Conservation (phyloP, 2,113 vertebrate species). For the Coptodon bakossiorum region DNA sequence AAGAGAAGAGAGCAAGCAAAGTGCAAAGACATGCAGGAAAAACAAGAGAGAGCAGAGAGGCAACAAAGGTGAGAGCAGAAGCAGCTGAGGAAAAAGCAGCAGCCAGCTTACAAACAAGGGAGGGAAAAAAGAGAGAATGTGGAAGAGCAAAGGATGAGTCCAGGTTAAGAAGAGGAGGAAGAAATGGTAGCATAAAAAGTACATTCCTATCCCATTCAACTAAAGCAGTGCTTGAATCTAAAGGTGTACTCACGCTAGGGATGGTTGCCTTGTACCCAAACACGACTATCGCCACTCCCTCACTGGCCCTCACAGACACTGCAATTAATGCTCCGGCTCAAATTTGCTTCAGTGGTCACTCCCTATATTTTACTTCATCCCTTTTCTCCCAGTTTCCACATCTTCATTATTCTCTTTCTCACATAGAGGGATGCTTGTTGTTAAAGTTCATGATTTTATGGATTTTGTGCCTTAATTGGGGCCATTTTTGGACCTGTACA, state of each 20-base stretch:
- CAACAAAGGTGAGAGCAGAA: neutral
- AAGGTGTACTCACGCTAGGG: neutral
- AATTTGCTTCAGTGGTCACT: neutral
- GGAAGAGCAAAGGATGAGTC: neutral
- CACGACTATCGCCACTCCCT: accelerated
- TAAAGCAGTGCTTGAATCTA: neutral
- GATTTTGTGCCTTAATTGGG: neutral
- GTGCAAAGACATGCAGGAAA: neutral
- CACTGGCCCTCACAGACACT: neutral
- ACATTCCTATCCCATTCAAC: accelerated
- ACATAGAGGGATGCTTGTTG: neutral
- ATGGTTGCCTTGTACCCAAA: neutral
- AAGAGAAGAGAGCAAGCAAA: neutral
- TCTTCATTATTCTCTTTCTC: neutral
- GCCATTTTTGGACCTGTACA: neutral
- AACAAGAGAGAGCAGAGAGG: neutral
- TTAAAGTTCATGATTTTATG: neutral
- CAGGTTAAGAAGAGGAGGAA: neutral
- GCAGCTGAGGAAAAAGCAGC: neutral
- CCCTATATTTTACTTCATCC: neutral
- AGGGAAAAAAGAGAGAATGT: neutral
- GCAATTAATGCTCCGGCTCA: neutral
- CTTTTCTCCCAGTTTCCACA: neutral
- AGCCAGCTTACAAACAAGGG: neutral
- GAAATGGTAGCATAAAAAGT: neutral